Base-by-base conservation (phyloP, 2,888 invertebrate species). In the Eledona agricola region DNA sequence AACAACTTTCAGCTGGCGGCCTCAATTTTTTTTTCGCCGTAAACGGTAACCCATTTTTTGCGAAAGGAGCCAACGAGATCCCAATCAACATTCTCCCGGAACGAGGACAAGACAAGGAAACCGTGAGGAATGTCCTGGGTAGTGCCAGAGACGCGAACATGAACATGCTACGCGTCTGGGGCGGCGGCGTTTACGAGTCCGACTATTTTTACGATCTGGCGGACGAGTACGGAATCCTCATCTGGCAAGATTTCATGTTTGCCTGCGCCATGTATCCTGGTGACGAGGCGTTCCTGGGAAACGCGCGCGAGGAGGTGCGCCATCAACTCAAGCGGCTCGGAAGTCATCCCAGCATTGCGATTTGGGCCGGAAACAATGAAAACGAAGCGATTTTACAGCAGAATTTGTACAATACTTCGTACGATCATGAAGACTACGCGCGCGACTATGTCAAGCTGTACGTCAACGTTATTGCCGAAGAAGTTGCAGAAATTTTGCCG, bases 181-280 rank as follows among this genome's bases (percentile, higher is more conserved):
- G 98, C 13, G 98, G 98, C 7, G 98, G 96, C 0, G 79, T 93
- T 0, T 99, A 97, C 69, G 97, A 97, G 72, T 86, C 88, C 0
- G 91, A 96, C 62, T 81, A 83, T 47, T 96, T 98, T 75, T 99
- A 98, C 73, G 80, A 87, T 57, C 73, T 87, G 17, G 93, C 95
- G 43, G 96, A 98, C 72, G 82, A 89, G 69, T 78, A 89, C 35
- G 98, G 98, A 1, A 88, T 98, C 29, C 79, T 98, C 66, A 86
- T 99, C 43, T 99, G 97, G 97, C 97, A 99, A 75, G 98, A 99
- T 75, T 87, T 97, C 71, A 92, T 96, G 87, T 99, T 96, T 73
- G 97, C 96, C 0, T 96, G 95, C 71, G 84, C 90, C 9, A 89
- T 98, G 87, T 99, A 99, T 76, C 97, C 97, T 0, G 81, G 84